Conservation (phyloP, 92 coral and sea anemone genomes). For the Bergia puertoricense region DNA sequence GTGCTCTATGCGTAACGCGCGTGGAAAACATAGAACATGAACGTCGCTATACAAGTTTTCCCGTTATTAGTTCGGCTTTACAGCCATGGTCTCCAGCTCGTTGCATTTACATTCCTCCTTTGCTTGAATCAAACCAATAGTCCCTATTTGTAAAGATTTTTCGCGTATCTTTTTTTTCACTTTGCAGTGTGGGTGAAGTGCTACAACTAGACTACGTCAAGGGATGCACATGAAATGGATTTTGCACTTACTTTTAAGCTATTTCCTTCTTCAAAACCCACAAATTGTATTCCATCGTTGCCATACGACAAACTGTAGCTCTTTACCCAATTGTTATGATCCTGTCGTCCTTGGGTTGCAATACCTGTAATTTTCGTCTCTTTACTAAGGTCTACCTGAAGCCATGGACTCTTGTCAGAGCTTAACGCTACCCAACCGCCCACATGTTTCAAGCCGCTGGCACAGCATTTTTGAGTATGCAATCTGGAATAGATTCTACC, state of each 20-base stretch:
- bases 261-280: not conserved
- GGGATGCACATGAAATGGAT: no score
- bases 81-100: no score
- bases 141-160: no score
- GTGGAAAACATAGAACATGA: no score
- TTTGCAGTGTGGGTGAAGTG: not conserved
- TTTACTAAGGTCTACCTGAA: not conserved
- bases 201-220: not conserved
- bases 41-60: no score
- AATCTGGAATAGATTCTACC: not conserved
- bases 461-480: not conserved
- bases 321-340: not conserved
- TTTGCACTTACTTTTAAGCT: not conserved
- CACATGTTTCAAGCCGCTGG: not conserved
- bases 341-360: constrained; percentile 5
- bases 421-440: not conserved
- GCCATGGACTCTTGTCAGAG: not conserved
- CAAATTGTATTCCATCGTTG: not conserved
- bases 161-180: not conserved
- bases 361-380: not conserved
- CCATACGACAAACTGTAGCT: not conserved
- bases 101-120: no score
- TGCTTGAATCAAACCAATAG: no score
- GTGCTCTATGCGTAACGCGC: no score
- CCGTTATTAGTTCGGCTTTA: no score